Conservation (phyloP, 2,797 vertebrate genomes). For the Lutjanus campechanus region DNA sequence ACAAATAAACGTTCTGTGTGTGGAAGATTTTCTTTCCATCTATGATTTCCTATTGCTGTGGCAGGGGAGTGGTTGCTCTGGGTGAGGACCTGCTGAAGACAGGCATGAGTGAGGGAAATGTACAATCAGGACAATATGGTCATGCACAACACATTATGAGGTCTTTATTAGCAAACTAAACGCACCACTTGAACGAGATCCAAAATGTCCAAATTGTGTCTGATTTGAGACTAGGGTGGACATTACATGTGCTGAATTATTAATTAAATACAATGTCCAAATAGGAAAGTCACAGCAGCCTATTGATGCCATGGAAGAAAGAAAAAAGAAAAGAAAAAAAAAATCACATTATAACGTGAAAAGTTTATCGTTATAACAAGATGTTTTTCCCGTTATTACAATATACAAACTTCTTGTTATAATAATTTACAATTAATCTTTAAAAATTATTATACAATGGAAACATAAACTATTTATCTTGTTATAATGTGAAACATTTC, state of each 20-base stretch:
- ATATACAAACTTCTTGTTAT: too few species aligned
- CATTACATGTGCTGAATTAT: not conserved
- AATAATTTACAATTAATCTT: too few species aligned
- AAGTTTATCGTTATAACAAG: too few species aligned
- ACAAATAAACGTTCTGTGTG: slow-evolving; percentile 30
- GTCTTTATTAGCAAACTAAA: not conserved
- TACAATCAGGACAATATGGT: not conserved
- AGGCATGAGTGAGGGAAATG: not conserved
- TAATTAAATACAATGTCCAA: not conserved
- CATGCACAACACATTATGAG: not conserved
- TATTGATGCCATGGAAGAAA: too few species aligned
- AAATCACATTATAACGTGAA: too few species aligned
- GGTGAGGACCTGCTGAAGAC: not conserved
- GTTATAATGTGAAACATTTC: too few species aligned
- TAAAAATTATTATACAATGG: too few species aligned
- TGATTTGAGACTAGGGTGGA: not conserved
- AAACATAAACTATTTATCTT: too few species aligned
- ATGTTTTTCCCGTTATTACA: too few species aligned
- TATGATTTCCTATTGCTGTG: not conserved
- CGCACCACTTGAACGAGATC: not conserved
- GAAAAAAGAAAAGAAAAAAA: too few species aligned
- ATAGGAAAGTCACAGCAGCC: too few species aligned
- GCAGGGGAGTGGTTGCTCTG: not conserved
- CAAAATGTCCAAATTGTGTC: not conserved
- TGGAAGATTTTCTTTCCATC: slow-evolving; percentile 5